A percentile compares a stretch with the other conserved stretches of the same genome.
Evolutionary conservation across 2,797 vertebrate genomes (phyloP).

Genomic region (Tenualosa thibaudeaui): DNA sequence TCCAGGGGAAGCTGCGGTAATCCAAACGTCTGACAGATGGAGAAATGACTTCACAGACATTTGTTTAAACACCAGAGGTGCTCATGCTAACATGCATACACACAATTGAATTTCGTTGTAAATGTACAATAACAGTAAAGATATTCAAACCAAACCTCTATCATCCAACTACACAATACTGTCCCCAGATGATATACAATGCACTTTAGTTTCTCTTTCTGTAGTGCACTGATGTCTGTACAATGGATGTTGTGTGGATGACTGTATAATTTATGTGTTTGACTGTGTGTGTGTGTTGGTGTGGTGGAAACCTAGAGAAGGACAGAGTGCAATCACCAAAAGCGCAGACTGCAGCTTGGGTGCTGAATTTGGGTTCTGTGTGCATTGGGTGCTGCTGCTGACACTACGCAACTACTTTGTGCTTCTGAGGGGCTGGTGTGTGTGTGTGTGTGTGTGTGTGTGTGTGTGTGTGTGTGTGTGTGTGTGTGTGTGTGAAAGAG

Average conservation of each 20-base stretch:
- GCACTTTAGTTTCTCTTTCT: conserved; percentile 41
- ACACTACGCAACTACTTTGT: conserved; percentile 50
- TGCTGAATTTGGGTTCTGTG: conserved; percentile 51
- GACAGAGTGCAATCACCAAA: conserved; percentile 29
- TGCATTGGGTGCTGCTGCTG: conserved; percentile 45
- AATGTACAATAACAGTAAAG: background rate
- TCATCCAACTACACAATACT: conserved; percentile 43
- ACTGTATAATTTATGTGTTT: background rate
- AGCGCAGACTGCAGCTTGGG: conserved; percentile 45
- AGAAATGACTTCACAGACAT: background rate
- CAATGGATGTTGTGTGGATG: conserved; percentile 24
- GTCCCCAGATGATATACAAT: conserved; percentile 52
- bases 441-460: background rate
- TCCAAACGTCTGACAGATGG: background rate
- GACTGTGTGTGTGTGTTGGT: background rate
- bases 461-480: conserved; percentile 21
- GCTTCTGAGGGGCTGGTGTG: background rate
- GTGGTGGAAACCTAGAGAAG: background rate
- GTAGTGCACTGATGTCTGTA: conserved; percentile 49
- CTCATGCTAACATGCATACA: background rate
- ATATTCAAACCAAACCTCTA: background rate
- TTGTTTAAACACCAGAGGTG: background rate
- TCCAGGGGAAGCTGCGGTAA: background rate
- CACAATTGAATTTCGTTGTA: too few relatives aligned
- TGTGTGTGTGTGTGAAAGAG: background rate